Percentiles rank a stretch among this genome's conserved stretches.
Conservation (phyloP, 2,113 vertebrate genomes). For the Leptocoma aspasia region DNA sequence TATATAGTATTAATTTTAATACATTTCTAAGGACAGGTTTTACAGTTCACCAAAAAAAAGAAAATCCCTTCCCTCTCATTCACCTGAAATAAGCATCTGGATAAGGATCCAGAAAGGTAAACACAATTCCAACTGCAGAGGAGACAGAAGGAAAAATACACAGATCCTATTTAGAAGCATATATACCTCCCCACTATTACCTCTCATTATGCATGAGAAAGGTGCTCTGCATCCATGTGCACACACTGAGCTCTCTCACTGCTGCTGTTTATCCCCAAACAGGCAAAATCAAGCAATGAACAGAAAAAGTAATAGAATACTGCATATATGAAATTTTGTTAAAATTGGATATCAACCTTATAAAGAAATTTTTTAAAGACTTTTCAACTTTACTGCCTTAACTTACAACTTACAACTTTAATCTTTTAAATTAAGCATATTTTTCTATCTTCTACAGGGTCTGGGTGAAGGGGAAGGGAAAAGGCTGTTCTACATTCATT, state of each 20-base stretch:
- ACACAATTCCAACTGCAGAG: not conserved
- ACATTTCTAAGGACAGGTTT: not conserved
- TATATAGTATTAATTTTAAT: not conserved
- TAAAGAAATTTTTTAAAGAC: not conserved
- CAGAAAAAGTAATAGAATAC: not conserved
- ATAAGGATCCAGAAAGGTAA: not conserved
- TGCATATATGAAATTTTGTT: not conserved
- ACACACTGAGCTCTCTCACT: not conserved
- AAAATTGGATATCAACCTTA: not conserved
- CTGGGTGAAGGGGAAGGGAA: not conserved
- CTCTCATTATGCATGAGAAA: not conserved
- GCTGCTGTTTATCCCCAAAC: not conserved
- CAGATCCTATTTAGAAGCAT: not conserved
- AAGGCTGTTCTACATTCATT: not conserved
- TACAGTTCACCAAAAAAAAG: not conserved
- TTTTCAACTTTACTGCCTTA: not conserved
- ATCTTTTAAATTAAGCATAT: not conserved
- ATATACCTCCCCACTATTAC: not conserved
- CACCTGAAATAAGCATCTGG: not conserved
- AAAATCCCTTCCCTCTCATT: not conserved
- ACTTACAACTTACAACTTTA: no score
- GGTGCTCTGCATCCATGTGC: not conserved
- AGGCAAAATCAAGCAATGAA: not conserved
- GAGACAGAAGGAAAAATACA: not conserved
- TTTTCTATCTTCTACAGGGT: not conserved